A percentile compares a stretch with the other conserved stretches of the same genome.
Evolutionary conservation across 2,113 vertebrate species (phyloP).

Genomic region (Trochalopteron elliotii): DNA sequence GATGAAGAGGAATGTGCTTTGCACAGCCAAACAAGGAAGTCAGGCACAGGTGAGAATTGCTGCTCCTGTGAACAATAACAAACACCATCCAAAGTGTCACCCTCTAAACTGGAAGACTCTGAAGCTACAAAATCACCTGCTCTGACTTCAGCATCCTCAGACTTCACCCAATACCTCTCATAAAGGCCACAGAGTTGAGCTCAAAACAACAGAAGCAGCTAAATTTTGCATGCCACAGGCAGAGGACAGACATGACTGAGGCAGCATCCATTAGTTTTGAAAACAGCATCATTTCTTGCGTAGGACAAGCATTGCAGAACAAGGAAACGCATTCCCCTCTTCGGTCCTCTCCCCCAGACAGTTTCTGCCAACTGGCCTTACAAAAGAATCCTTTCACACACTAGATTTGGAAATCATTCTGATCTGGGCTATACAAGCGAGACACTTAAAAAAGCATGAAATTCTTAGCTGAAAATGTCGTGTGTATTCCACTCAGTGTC

Average conservation of each 20-base stretch:
- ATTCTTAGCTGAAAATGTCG: not conserved
- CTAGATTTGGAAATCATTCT: not conserved
- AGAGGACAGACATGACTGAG: not conserved
- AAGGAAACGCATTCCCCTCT: not conserved
- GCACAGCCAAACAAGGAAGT: constrained; percentile 9
- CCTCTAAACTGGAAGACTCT: not conserved
- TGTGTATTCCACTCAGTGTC: not conserved
- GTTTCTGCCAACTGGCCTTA: not conserved
- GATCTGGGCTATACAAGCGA: not conserved
- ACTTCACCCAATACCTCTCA: not conserved
- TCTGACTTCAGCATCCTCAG: not conserved
- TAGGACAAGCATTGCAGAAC: not conserved
- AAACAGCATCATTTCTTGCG: accelerated
- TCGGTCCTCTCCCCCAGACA: not conserved
- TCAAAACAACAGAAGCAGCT: not conserved
- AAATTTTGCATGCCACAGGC: not conserved
- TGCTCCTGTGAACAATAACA: not conserved
- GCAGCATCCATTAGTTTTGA: not conserved
- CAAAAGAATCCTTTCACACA: not conserved
- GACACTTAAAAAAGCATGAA: not conserved
- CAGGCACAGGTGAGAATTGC: constrained; percentile 17
- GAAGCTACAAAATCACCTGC: not conserved
- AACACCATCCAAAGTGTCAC: not conserved
- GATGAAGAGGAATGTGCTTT: constrained; percentile 36
- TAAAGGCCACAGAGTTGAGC: not conserved